phyloP scores from a whole-genome alignment of 2,888 invertebrate genomes.

The Stenichneumon culpator region DNA sequence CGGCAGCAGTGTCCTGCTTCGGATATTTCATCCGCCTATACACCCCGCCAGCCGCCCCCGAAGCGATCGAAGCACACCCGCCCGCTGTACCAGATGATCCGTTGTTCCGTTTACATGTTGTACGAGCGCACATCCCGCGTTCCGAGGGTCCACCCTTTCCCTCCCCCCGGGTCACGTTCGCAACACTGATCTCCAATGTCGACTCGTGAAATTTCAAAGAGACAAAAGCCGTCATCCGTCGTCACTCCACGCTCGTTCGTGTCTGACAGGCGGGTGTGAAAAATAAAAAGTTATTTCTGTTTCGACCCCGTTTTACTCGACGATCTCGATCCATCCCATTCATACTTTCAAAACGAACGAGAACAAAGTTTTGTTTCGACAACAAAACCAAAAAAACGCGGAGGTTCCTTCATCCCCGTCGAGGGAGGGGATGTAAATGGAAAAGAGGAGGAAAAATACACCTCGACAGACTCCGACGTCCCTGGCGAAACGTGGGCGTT shows the following conservation, averaged over 20 bases:
- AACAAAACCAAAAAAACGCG: neutral
- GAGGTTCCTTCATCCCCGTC: neutral
- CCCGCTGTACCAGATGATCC: constrained; percentile 13
- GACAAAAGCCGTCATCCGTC: constrained; percentile 54
- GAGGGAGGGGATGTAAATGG: neutral
- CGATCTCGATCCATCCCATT: constrained; percentile 35
- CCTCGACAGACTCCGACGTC: neutral
- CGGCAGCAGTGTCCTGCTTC: constrained; percentile 49
- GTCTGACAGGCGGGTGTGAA: constrained; percentile 17
- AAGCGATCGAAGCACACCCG: constrained; percentile 32
- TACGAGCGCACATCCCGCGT: constrained; percentile 48
- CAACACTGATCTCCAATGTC: constrained; percentile 64
- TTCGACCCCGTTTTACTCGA: neutral
- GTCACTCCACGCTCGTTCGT: constrained; percentile 39
- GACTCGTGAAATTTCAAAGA: constrained; percentile 46
- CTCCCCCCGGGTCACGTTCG: constrained; percentile 55
- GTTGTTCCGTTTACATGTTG: constrained; percentile 34
- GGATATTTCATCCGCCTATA: constrained; percentile 34
- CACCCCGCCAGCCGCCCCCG: constrained; percentile 13
- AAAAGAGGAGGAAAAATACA: neutral
- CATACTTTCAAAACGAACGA: constrained; percentile 14
- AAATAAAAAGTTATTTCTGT: constrained; percentile 39
- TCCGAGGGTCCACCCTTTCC: neutral
- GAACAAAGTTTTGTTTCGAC: neutral
- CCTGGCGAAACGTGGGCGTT: neutral